Evolutionary conservation across 1,140 invertebrate species (phyloP), one percentile per base, ranked within the genome.

Genomic region (Brachionus plicatilis): DNA sequence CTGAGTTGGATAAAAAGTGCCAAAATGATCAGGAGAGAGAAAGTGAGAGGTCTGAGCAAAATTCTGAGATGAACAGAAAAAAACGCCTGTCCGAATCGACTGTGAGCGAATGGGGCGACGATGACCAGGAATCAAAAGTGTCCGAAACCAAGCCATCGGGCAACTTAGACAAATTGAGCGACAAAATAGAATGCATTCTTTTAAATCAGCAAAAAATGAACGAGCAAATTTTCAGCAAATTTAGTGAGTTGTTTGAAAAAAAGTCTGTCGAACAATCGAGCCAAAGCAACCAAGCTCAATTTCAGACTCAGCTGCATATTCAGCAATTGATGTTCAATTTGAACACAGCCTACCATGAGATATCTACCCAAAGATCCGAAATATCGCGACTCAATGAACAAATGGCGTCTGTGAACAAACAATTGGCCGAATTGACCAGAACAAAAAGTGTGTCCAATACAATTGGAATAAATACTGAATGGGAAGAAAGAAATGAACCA

Each of bases 331-430:
- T 76, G 72, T 76, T 76, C 27, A 76, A 76, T 33, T 76, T 76
- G 47, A 76, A 76, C 72, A 76, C 72, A 24, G 72, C 72, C 27
- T 76, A 76, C 43, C 72, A 76, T 76, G 72, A 76, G 43, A 76
- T 76, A 20, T 50, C 72, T 5, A 76, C 43, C 27, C 72, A 76
- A 29, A 24, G 45, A 76, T 27, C 45, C 11, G 72, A 76, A 37
- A 12, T 76, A 20, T 76, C 45, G 3, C 43, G 45, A 50, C 27
- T 76, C 50, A 76, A 76, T 11, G 72, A 76, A 0, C 72, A 76
- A 76, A 50, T 76, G 41, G 1, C 7, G 33, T 24, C 24, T 47
- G 41, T 76, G 6, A 76, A 76, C 50, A 50, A 76, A 76, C 43
- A 50, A 50, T 53, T 76, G 14, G 20, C 45, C 47, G 72, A 76